phyloP scores from a whole-genome alignment of 2,888 invertebrate species.

The Physocephala rufipes region DNA sequence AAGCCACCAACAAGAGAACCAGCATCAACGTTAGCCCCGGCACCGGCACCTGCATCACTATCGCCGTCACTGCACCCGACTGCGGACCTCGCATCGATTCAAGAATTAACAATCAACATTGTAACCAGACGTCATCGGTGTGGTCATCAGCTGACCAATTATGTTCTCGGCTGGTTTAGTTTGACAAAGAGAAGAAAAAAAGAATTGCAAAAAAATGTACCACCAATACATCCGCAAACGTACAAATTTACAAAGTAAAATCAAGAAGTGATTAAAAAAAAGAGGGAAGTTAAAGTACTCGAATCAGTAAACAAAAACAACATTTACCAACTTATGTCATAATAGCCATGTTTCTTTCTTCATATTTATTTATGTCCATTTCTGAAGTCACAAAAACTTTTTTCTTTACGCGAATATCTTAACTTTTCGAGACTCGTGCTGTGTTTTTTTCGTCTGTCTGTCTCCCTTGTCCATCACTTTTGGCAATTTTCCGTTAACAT shows the following conservation, averaged over 20 bases:
- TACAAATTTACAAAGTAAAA: neutral
- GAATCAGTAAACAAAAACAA: neutral
- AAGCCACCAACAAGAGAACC: no score
- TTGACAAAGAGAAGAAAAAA: neutral
- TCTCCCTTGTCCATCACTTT: neutral
- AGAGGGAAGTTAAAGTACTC: neutral
- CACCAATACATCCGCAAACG: neutral
- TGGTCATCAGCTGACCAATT: constrained; percentile 25
- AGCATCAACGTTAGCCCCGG: no score
- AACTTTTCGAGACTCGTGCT: no score
- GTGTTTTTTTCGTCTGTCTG: no score
- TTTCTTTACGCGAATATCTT: neutral
- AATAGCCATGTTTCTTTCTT: constrained; percentile 19
- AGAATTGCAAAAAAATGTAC: neutral
- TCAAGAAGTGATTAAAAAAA: neutral
- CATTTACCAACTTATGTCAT: constrained; percentile 16
- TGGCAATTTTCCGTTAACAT: constrained; percentile 15
- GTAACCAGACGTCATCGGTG: neutral
- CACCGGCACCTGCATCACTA: no score
- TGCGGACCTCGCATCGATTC: no score
- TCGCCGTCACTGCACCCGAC: no score
- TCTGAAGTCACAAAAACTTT: neutral
- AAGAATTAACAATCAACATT: neutral
- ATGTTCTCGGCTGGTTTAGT: neutral
- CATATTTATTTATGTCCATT: constrained; percentile 25